These are phyloP conservation scores for Sebastes hubbsi DNA, from an alignment of 2,797 vertebrate genomes.

Conservation along the genomic window DNA sequence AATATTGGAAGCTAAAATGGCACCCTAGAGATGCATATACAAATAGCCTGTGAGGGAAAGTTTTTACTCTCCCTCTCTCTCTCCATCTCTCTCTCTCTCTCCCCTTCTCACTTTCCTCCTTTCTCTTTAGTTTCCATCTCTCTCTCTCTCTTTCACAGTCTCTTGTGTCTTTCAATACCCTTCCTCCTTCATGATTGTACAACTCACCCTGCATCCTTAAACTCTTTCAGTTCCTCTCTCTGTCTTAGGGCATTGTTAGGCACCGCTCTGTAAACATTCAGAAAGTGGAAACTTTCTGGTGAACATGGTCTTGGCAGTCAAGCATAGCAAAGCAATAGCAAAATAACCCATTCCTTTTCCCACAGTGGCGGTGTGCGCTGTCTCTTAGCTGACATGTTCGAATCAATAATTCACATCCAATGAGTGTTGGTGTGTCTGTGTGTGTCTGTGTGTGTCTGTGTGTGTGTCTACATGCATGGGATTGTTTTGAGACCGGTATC, in stretches of 20 bases:
- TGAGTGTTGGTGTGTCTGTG: slow-evolving; percentile 32
- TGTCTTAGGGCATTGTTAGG: slow-evolving; percentile 62
- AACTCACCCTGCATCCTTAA: slow-evolving; percentile 46
- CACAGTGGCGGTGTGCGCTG: slow-evolving; percentile 63
- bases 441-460: too few relatives aligned
- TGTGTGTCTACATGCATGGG: slow-evolving; percentile 22
- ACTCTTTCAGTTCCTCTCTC: slow-evolving; percentile 34
- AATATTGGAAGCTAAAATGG: slow-evolving; percentile 74
- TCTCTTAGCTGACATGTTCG: slow-evolving; percentile 78
- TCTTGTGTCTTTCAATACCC: slow-evolving; percentile 39
- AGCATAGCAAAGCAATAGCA: slow-evolving; percentile 67
- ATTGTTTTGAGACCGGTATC: slow-evolving; percentile 42
- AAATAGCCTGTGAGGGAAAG: slow-evolving; percentile 71
- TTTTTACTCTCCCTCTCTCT: slow-evolving; percentile 39
- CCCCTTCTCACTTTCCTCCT: slow-evolving; percentile 21
- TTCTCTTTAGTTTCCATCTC: slow-evolving; percentile 33
- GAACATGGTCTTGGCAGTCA: slow-evolving; percentile 50
- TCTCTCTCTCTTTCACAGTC: slow-evolving; percentile 8
- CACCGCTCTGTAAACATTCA: slow-evolving; percentile 54
- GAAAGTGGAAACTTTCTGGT: slow-evolving; percentile 63
- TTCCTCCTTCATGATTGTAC: slow-evolving; percentile 29
- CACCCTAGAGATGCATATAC: slow-evolving; percentile 71
- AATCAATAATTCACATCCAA: slow-evolving; percentile 82
- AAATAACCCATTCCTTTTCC: slow-evolving; percentile 62
- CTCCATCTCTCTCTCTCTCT: slow-evolving; percentile 21